Conservation (phyloP, 2,113 vertebrate genomes). For the Lutjanus erythropterus region DNA sequence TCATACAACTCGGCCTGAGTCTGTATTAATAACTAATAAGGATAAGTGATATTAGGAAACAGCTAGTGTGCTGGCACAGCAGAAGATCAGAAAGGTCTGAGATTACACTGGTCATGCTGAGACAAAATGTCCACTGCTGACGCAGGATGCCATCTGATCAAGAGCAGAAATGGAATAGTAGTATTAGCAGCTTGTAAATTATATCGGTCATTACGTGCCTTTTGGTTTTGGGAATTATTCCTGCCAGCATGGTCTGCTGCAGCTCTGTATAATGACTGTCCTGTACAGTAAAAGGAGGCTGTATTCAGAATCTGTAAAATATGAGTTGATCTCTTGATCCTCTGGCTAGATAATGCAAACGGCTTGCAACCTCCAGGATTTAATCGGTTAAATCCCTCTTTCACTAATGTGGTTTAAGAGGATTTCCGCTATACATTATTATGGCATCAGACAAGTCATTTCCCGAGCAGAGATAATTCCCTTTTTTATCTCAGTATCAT, state of each 20-base stretch:
- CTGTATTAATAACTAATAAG: slow-evolving; percentile 43
- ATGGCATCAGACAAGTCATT: slow-evolving; percentile 17
- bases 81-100: slow-evolving; percentile 22
- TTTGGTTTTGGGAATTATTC: slow-evolving; percentile 3
- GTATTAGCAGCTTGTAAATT: not conserved
- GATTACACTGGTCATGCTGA: not conserved
- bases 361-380: slow-evolving; percentile 47
- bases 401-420: slow-evolving; percentile 59
- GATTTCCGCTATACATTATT: slow-evolving; percentile 63
- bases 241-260: not conserved
- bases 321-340: slow-evolving; percentile 54
- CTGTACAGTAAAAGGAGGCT: not conserved
- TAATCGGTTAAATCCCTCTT: slow-evolving; percentile 59
- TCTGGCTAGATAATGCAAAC: slow-evolving; percentile 45
- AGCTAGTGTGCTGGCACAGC: not conserved
- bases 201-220: slow-evolving; percentile 1
- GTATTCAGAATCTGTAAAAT: slow-evolving; percentile 29
- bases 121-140: not conserved
- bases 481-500: slow-evolving; percentile 1
- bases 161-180: not conserved
- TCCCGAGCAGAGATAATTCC: slow-evolving; percentile 2
- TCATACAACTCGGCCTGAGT: slow-evolving; percentile 16
- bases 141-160: not conserved
- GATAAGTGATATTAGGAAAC: slow-evolving; percentile 36
- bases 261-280: not conserved